Percentiles rank a stretch among this genome's conserved stretches.
Conservation (phyloP, 2,797 vertebrate species). For the Sarcoramphus papa region DNA sequence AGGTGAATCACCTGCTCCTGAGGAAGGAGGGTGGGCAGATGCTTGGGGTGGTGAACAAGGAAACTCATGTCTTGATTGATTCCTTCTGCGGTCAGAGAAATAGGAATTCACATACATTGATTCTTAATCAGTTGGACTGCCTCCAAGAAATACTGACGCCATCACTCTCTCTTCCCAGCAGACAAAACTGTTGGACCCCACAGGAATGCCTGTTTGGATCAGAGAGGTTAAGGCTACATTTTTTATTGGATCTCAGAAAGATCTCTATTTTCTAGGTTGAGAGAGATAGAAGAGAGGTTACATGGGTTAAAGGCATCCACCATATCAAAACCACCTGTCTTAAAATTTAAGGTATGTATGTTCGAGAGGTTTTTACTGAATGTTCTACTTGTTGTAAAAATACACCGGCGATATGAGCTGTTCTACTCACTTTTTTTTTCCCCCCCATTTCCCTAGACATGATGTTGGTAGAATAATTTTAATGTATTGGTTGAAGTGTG, state of each 20-base stretch:
- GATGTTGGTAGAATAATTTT: neutral
- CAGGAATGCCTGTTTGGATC: constrained; percentile 31
- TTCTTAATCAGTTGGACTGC: neutral
- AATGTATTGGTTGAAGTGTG: neutral
- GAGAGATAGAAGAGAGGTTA: constrained; percentile 88
- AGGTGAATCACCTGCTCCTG: neutral
- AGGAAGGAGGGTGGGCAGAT: neutral
- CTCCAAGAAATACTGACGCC: neutral
- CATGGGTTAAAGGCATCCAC: constrained; percentile 82
- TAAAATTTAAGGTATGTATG: constrained; percentile 91
- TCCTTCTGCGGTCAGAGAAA: neutral
- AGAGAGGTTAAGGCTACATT: constrained; percentile 32
- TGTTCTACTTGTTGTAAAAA: neutral
- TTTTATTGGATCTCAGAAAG: constrained; percentile 47
- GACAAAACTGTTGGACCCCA: constrained; percentile 9
- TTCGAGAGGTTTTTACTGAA: neutral
- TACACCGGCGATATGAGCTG: neutral
- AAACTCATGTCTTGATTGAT: neutral
- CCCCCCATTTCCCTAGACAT: neutral
- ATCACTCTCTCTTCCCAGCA: constrained; percentile 14
- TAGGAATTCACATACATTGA: neutral
- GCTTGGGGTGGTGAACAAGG: neutral
- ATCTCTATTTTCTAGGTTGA: constrained; percentile 78
- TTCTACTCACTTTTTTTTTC: neutral
- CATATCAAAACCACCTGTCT: constrained; percentile 82